Base-by-base conservation (phyloP, 2,888 invertebrate genomes). In the Ectemnius lituratus region DNA sequence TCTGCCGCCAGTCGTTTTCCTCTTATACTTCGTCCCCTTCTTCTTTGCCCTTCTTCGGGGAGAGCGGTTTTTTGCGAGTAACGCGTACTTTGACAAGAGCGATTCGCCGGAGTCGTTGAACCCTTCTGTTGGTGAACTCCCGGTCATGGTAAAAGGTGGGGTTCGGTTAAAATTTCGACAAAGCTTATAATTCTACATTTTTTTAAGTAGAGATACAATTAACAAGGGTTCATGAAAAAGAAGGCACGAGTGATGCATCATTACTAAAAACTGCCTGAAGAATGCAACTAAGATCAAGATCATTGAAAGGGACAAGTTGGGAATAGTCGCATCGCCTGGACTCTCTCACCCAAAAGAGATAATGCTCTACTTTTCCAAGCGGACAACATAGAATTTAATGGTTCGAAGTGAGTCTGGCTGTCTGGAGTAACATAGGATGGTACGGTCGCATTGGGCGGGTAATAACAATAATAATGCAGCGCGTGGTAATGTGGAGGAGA, bases 401-500 rank as follows among this genome's bases (percentile, higher is more conserved):
- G 60, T 27, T 37, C 18, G 57, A 56, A 16, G 56, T 27, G 37
- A 27, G 37, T 37, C 37, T 37, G 37, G 37, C 28, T 13, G 62
- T 61, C 63, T 37, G 60, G 47, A 60, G 67, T 67, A 63, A 67
- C 59, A 67, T 71, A 72, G 61, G 37, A 37, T n/a, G 62, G 46
- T 58, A 11, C 8, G 37, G 8, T 37, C 37, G 70, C 67, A 67
- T 72, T 75, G 70, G 59, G 67, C 64, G 63, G 78, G 85, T 82
- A 87, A 86, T 85, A 87, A 86, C 77, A 80, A 85, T 82, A 82
- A 82, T 85, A 84, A 84, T 81, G 84, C 71, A 71, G 64, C 67
- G 73, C 67, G 75, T 67, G 67, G 77, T 67, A 73, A 70, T 69
- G 67, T 49, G 64, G 73, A 72, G 62, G 70, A 71, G 72, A 75